Percentiles rank a stretch among this genome's conserved stretches.
These are phyloP conservation scores for Myathropa florea DNA, from an alignment of 2,888 invertebrate genomes.

Conservation along the genomic window DNA sequence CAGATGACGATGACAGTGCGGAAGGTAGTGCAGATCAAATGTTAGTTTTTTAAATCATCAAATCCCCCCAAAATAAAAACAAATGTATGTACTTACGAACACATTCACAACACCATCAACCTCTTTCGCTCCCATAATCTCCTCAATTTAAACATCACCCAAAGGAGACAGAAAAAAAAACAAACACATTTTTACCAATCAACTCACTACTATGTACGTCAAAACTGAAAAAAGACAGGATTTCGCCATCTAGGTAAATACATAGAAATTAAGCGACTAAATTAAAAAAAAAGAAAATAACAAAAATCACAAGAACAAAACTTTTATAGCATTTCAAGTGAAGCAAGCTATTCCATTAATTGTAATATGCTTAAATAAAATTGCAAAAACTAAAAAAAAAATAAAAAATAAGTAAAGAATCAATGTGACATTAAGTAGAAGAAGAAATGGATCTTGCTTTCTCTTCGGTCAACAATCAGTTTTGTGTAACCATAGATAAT, in stretches of 20 bases:
- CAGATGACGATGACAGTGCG: slow-evolving; percentile 85
- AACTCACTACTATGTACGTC: slow-evolving; percentile 46
- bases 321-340: slow-evolving; percentile 53
- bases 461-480: slow-evolving; percentile 39
- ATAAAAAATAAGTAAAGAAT: slow-evolving; percentile 16
- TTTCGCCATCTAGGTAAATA: slow-evolving; percentile 76
- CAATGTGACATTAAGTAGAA: slow-evolving; percentile 53
- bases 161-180: slow-evolving; percentile 35
- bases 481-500: slow-evolving; percentile 34
- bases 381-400: slow-evolving; percentile 17
- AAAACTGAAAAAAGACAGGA: slow-evolving; percentile 70
- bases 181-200: slow-evolving; percentile 72
- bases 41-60: slow-evolving; percentile 84
- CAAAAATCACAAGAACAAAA: slow-evolving; percentile 10
- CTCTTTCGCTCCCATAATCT: slow-evolving; percentile 30
- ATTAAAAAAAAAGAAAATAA: slow-evolving; percentile 18
- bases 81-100: slow-evolving; percentile 38
- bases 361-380: slow-evolving; percentile 46
- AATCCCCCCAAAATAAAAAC: neutral
- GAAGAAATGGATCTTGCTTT: neutral
- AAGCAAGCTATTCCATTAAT: slow-evolving; percentile 28
- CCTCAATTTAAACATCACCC: slow-evolving; percentile 10
- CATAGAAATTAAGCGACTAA: slow-evolving; percentile 62
- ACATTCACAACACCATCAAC: slow-evolving; percentile 41
- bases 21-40: slow-evolving; percentile 91